Evolutionary conservation across 2,888 invertebrate genomes (phyloP), one percentile per base, ranked within the genome.

Genomic region (Campoletis raptor): DNA sequence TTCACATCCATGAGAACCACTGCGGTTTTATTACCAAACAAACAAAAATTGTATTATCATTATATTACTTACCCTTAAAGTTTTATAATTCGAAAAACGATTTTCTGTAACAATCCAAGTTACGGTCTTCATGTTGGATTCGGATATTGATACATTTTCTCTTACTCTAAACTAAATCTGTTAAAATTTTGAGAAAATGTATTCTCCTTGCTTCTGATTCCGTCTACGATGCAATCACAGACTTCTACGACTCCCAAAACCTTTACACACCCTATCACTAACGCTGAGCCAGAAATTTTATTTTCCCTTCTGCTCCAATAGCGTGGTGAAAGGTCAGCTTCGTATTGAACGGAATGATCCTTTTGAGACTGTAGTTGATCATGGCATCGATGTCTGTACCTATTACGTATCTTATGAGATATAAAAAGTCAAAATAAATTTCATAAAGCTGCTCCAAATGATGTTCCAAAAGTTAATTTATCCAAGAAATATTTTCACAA

Each of bases 401-500:
- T 30, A 30, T 30, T 24, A 24, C 1, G 12, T 30, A 0, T 30
- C 12, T 24, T 24, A 12, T 24, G 24, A 12, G 24, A 57, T 57
- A 15, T 12, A 21, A 48, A 77, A 83, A 70, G 52, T 52, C n/a
- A 12, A 52, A 37, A 64, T 40, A 48, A 61, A 77, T 10, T 48
- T 30, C 48, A 36, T 69, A 69, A 72, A 70, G 40, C 36, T 52
- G 1, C 64, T 57, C 52, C n/a, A 52, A 78, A 77, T 66, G 42
- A 52, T 30, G 64, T 12, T 66, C 72, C 15, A 21, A 64, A 21
- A 77, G 52, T 83, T 66, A 30, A 72, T 83, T 66, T 42, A 72
- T 21, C 72, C 73, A 66, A 66, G 30, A 73, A 73, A 78, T 64
- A 72, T 66, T 67, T 36, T 37, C 64, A 54, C 61, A 40, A 78